Evolutionary conservation across 2,888 invertebrate species (phyloP).

Genomic region (Xestia c-nigrum): DNA sequence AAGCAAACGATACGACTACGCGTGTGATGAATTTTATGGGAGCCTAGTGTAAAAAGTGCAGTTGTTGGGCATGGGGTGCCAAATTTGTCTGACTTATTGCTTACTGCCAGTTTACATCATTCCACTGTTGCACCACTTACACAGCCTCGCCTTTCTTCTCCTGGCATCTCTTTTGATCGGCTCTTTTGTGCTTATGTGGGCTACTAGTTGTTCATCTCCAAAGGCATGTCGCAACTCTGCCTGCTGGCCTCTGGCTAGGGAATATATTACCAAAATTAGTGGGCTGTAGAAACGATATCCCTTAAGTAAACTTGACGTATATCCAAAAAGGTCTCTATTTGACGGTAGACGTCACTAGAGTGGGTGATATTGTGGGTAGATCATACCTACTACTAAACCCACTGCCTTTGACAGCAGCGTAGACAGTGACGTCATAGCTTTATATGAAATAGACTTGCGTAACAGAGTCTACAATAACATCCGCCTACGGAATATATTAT

Average conservation of each 20-base stretch:
- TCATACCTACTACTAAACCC: background rate
- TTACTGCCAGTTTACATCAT: background rate
- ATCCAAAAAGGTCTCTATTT: background rate
- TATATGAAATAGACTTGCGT: conserved; percentile 12
- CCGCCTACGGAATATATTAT: conserved; percentile 6
- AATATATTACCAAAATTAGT: background rate
- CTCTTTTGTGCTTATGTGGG: background rate
- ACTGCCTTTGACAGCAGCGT: background rate
- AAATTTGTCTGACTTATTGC: background rate
- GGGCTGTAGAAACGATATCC: background rate
- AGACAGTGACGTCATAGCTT: conserved; percentile 11
- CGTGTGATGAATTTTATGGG: background rate
- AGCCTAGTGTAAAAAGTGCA: background rate
- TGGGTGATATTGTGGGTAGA: conserved; percentile 1
- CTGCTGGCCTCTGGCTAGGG: too few relatives aligned
- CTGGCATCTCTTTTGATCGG: background rate
- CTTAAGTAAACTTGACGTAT: background rate
- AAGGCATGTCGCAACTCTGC: too few relatives aligned
- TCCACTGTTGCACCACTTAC: background rate
- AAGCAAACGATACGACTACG: too few relatives aligned
- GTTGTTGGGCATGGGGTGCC: background rate
- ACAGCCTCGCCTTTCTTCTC: background rate
- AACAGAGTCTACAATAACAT: background rate
- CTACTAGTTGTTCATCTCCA: background rate
- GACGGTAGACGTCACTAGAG: background rate